Base-by-base conservation (phyloP, 53 echinoderm and acorn worm species). In the Hippasteria phrygiana region DNA sequence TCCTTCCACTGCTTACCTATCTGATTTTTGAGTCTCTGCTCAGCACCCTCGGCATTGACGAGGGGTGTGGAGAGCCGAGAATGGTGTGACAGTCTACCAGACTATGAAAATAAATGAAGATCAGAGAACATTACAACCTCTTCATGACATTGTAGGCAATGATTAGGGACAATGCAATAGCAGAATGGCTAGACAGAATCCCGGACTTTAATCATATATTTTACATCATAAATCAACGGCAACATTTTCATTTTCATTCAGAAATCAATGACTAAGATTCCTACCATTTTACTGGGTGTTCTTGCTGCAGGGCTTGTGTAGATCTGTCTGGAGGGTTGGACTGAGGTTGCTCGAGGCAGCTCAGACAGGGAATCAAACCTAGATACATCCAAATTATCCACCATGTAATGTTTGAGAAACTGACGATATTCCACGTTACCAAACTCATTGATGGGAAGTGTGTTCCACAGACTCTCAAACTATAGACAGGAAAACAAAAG, bases 391-490 rank as follows among this genome's bases (percentile, higher is more conserved):
- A 78, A 16, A 5, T 77, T 74, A 22, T 70, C 81, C 56, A 93
- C 85, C 3, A 74, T 62, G 87, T 80, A 95, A 71, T 94, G 91
- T 83, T 89, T 91, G 43, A 98, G 73, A 73, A 98, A 98, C 36
- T 67, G 53, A 22, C 78, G 83, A 39, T 95, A 98, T 41, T 98
- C 94, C 43, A 98, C 29, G 80, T 98, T 98, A 18, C 95, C 95
- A 90, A 95, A 98, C 55, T 95, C 92, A 77, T 98, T 98, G 73
- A 87, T 47, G 8, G 94, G 94, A 22, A 98, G 67, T 1, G 89
- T 90, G 46, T 91, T 87, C 98, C 98, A 98, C 54, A 98, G 80
- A 34, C 26, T 76, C 40, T 98, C 94, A 91, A 98, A 95, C 98
- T 98, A 71, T 8, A 62, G 59, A 22, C 59, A 29, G 53, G 45